phyloP scores from a whole-genome alignment of 1,140 invertebrate genomes.

The Drosophila auraria region DNA sequence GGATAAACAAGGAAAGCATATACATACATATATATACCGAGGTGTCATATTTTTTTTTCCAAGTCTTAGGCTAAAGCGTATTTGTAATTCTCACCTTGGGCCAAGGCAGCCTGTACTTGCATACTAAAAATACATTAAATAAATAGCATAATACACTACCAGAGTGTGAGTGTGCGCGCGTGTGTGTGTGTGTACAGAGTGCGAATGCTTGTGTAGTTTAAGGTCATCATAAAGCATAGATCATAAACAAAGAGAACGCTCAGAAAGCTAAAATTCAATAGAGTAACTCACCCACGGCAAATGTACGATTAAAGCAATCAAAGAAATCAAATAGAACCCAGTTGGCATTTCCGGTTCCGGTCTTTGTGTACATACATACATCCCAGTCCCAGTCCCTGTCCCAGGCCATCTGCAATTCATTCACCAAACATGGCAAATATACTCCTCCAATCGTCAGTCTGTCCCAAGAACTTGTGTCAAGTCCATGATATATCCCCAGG shows the following conservation, averaged over 20 bases:
- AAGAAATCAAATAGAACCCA: neutral
- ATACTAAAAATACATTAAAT: constrained; percentile 47
- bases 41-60: constrained; percentile 42
- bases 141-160: constrained; percentile 4
- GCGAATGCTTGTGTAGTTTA: neutral
- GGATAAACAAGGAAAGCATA: constrained; percentile 6
- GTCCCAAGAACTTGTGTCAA: constrained; percentile 1
- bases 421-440: constrained; percentile 2
- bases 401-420: constrained; percentile 2
- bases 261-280: constrained; percentile 25
- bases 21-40: constrained; percentile 40
- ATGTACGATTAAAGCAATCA: constrained; percentile 12
- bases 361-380: neutral
- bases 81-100: constrained; percentile 45
- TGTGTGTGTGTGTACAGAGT: constrained; percentile 27
- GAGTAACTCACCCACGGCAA: neutral
- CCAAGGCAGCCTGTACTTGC: constrained; percentile 41
- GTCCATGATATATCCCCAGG: neutral
- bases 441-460: constrained; percentile 18
- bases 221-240: constrained; percentile 31
- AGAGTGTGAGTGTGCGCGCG: neutral
- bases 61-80: constrained; percentile 48
- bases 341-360: constrained; percentile 29
- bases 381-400: neutral
- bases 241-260: constrained; percentile 24